These are phyloP conservation scores for Lepidocyrtoides sp. DNA, from an alignment of 2,888 invertebrate genomes.

Conservation along the genomic window DNA sequence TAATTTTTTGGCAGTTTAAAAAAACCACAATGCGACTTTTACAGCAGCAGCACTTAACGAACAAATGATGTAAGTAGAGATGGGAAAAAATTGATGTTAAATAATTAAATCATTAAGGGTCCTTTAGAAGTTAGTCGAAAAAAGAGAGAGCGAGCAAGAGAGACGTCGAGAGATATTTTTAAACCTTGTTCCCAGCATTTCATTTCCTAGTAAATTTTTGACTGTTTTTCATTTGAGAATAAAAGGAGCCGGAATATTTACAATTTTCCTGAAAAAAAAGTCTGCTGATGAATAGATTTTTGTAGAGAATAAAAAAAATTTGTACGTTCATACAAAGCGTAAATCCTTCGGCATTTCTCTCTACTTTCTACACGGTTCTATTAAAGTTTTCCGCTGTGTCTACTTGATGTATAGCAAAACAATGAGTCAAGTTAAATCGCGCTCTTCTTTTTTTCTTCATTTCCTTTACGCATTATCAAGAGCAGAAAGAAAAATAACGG, in stretches of 20 bases:
- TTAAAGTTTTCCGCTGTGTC: slow-evolving; percentile 37
- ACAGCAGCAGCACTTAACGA: neutral
- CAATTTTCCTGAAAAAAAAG: neutral
- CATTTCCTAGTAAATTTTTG: neutral
- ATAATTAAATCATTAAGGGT: slow-evolving; percentile 40
- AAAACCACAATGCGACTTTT: neutral
- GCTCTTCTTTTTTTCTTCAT: slow-evolving; percentile 20
- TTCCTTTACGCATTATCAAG: slow-evolving; percentile 42
- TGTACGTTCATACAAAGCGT: neutral
- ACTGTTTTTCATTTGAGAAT: neutral
- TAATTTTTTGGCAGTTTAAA: slow-evolving; percentile 26
- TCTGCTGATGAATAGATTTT: neutral
- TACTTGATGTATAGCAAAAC: slow-evolving; percentile 43
- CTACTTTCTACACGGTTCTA: no score
- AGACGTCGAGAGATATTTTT: slow-evolving; percentile 14
- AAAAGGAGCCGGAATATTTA: neutral
- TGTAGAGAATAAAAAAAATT: neutral
- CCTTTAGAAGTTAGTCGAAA: neutral
- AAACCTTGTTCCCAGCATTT: neutral
- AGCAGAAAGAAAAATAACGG: slow-evolving; percentile 36
- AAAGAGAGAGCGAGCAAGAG: no score
- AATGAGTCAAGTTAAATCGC: slow-evolving; percentile 52
- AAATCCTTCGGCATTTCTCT: slow-evolving; percentile 42
- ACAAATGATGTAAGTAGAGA: neutral
- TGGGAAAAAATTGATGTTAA: neutral